phyloP scores from a whole-genome alignment of 1,140 invertebrate genomes.

The Drosophila kepulauana region DNA sequence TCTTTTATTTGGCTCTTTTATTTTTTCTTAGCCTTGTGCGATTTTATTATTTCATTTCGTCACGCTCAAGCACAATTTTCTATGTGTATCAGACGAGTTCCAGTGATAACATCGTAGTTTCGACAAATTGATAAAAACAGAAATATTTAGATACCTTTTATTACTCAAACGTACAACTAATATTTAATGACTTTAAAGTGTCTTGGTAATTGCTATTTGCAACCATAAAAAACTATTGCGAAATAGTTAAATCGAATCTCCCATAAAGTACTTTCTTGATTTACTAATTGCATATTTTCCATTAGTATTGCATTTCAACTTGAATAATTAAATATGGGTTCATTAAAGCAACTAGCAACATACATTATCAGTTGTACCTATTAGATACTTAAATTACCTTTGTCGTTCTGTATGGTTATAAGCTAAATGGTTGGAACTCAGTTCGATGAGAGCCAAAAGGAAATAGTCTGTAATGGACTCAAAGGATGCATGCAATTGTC shows the following conservation, averaged over 20 bases:
- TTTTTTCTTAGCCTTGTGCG: slow-evolving; percentile 28
- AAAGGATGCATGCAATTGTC: slow-evolving; percentile 17
- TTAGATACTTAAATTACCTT: slow-evolving; percentile 67
- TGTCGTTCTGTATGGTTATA: slow-evolving; percentile 11
- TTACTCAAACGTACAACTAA: too few relatives aligned
- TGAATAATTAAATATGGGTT: slow-evolving; percentile 52
- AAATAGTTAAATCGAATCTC: too few relatives aligned
- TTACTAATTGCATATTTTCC: neutral
- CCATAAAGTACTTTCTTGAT: too few relatives aligned
- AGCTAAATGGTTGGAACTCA: too few relatives aligned
- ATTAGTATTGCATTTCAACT: slow-evolving; percentile 10
- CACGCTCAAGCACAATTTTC: slow-evolving; percentile 17
- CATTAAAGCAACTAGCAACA: slow-evolving; percentile 53
- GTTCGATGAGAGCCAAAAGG: neutral
- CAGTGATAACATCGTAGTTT: neutral
- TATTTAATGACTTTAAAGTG: too few relatives aligned
- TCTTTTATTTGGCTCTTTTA: slow-evolving; percentile 41
- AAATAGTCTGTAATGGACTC: slow-evolving; percentile 13
- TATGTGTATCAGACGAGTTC: neutral
- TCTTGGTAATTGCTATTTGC: too few relatives aligned
- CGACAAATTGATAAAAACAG: neutral
- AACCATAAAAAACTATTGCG: too few relatives aligned
- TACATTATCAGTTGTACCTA: slow-evolving; percentile 37
- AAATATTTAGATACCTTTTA: neutral
- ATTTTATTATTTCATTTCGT: slow-evolving; percentile 54